Base-by-base conservation (phyloP, 2,797 vertebrate species). In the Hydrocynus forskahlii region DNA sequence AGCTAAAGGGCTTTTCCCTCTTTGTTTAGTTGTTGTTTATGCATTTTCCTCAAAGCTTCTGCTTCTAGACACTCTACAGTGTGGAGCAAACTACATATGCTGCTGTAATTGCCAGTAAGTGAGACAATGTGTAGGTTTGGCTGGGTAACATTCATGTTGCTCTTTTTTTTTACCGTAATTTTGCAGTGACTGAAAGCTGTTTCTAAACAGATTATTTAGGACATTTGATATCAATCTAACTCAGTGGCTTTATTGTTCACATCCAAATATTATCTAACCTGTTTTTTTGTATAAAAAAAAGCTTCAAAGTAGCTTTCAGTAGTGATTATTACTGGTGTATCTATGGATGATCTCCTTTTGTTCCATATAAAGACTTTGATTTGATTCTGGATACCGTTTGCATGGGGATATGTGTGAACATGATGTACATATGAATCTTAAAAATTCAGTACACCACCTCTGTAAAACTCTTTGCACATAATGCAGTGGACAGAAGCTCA, bases 81-180 rank as follows among this genome's bases (percentile, higher is more conserved):
- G 19, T 38, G 13, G 25, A 76, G 64, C 67, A 71, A 45, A 68
- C 74, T 77, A 63, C 80, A 64, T 75, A 54, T 81, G 80, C 57
- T 62, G 9, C 66, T 70, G 17, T 81, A 81, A 81, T 81, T 81
- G 54, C 66, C 67, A 40, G 57, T 81, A 76, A 81, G 80, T 77
- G 67, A 72, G 74, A 81, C 72, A 81, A 77, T 1, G 67, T 81
- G 80, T 72, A 68, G 57, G 69, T 81, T 57, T 81, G 80, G 80
- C 66, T 64, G 9, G 45, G 45, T 4, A 50, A 40, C 48, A 16
- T 55, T 48, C 74, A 40, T 8, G 66, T 40, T 50, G 19, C 73
- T 62, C 14, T 60, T 59, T 52, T 69, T 29, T 35, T 50, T 25
- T 25, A 17, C 4, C 50, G 68, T 35, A 57, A 35, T 68, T 75